Conservation (phyloP, 2,888 invertebrate genomes). For the Coelinius sp. region DNA sequence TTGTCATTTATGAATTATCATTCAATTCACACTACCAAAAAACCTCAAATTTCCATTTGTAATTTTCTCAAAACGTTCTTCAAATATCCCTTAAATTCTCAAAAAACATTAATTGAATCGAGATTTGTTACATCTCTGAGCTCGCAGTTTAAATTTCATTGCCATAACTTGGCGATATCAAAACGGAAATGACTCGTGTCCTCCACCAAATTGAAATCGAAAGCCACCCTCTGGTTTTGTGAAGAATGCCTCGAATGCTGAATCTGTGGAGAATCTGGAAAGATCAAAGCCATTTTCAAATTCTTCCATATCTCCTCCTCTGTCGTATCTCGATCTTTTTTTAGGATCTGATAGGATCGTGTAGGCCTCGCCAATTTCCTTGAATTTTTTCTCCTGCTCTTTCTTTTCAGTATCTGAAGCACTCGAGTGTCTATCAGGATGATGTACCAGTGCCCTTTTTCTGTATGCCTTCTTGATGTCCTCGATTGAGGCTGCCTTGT, state of each 20-base stretch:
- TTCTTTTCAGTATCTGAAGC: slow-evolving; percentile 88
- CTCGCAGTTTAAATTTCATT: not conserved
- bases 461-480: slow-evolving; percentile 96
- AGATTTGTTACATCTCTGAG: not conserved
- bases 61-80: too few species aligned
- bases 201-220: slow-evolving; percentile 73
- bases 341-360: slow-evolving; percentile 91
- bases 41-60: not conserved
- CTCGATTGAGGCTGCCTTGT: slow-evolving; percentile 86
- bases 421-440: slow-evolving; percentile 94
- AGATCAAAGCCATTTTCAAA: slow-evolving; percentile 73
- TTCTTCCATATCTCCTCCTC: slow-evolving; percentile 90
- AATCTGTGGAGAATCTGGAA: slow-evolving; percentile 84
- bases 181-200: slow-evolving; percentile 79
- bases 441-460: slow-evolving; percentile 90
- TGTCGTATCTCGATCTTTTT: slow-evolving; percentile 92
- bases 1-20: slow-evolving; percentile 18
- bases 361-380: slow-evolving; percentile 97
- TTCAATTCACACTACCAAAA: not conserved
- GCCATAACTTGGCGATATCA: slow-evolving; percentile 76
- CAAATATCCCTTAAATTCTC: not conserved
- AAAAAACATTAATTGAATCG: not conserved
- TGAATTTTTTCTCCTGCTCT: slow-evolving; percentile 94
- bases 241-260: slow-evolving; percentile 90
- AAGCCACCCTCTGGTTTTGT: slow-evolving; percentile 72